Conservation (phyloP, 2,113 vertebrate genomes). For the Tetraodon nigroviridis region DNA sequence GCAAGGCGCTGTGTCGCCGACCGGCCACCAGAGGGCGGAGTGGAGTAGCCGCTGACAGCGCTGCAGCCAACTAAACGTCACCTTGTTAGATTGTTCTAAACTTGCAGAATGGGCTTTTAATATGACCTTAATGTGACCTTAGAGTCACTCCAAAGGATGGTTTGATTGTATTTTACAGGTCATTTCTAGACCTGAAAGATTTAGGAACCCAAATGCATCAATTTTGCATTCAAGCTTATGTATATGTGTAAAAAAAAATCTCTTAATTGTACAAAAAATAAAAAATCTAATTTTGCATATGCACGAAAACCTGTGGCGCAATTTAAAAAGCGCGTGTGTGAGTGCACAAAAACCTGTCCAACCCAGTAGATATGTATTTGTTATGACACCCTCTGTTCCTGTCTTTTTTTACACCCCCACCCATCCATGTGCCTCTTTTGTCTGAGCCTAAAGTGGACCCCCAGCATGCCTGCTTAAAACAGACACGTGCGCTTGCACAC, state of each 20-base stretch:
- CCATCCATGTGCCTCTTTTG: slow-evolving; percentile 69
- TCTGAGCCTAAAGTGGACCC: slow-evolving; percentile 45
- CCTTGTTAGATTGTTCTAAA: neutral
- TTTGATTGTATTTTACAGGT: too few species aligned
- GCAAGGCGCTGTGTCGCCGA: slow-evolving; percentile 33
- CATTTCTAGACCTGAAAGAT: too few species aligned
- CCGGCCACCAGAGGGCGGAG: slow-evolving; percentile 57
- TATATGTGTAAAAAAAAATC: too few species aligned
- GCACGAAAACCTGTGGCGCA: too few species aligned
- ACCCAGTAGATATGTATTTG: slow-evolving; percentile 5
- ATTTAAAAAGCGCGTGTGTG: too few species aligned
- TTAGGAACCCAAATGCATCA: too few species aligned
- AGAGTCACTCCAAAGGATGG: neutral
- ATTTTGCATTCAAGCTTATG: too few species aligned
- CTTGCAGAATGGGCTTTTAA: neutral
- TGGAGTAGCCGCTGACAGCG: slow-evolving; percentile 41
- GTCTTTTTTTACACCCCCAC: slow-evolving; percentile 29
- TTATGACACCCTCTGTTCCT: too few species aligned
- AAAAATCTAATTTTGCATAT: too few species aligned
- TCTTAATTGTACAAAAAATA: too few species aligned
- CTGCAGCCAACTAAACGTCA: neutral
- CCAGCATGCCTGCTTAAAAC: neutral
- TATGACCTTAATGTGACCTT: neutral
- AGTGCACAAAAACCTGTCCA: slow-evolving; percentile 12
- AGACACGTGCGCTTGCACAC: neutral